Evolutionary conservation across 2,888 invertebrate species (phyloP).

Genomic region (Lampropteryx suffumata): DNA sequence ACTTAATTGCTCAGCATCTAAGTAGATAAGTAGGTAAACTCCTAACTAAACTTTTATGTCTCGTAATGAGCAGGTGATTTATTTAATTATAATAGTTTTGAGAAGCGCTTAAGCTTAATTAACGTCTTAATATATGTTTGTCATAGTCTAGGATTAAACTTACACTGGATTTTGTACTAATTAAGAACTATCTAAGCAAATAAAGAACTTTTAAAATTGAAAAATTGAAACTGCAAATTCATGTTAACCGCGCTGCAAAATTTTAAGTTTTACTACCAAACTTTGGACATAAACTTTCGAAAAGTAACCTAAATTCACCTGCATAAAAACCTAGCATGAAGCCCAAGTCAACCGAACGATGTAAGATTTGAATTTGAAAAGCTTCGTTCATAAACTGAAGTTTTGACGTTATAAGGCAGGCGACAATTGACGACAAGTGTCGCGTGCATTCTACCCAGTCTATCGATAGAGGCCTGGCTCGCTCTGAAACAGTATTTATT

Average conservation of each 20-base stretch:
- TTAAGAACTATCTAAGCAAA: no score
- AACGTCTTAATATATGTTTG: no score
- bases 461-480: slow-evolving; percentile 19
- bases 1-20: no score
- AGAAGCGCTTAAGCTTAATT: no score
- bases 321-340: slow-evolving; percentile 11
- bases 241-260: slow-evolving; percentile 2
- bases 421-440: slow-evolving; percentile 67
- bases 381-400: slow-evolving; percentile 17
- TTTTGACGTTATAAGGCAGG: slow-evolving; percentile 30
- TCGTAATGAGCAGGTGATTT: no score
- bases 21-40: no score
- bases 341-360: slow-evolving; percentile 1
- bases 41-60: no score
- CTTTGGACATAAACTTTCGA: slow-evolving; percentile 14
- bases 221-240: no score
- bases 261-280: slow-evolving; percentile 10
- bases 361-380: slow-evolving; percentile 21
- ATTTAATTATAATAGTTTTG: no score
- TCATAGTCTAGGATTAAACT: no score
- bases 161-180: no score
- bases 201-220: no score
- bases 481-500: neutral
- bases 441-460: slow-evolving; percentile 53
- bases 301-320: slow-evolving; percentile 5